A percentile compares a stretch with the other conserved stretches of the same genome.
phyloP scores from a whole-genome alignment of 2,797 vertebrate genomes.

The Diplodus sargus region DNA sequence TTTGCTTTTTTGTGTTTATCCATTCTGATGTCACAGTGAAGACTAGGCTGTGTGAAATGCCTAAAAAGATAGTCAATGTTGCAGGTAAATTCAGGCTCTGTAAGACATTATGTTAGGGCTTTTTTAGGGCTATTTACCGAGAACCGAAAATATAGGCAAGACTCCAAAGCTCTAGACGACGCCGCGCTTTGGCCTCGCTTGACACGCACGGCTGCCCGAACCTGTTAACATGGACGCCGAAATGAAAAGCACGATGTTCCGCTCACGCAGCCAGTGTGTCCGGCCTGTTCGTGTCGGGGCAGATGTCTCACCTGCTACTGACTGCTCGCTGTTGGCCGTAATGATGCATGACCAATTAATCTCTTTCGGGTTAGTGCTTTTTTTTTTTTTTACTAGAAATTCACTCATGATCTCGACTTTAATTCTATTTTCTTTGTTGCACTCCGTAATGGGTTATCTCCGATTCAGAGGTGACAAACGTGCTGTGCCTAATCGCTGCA shows the following conservation, averaged over 20 bases:
- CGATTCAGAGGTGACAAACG: neutral
- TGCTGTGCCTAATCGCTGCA: neutral
- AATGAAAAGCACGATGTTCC: too few species aligned
- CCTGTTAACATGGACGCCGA: too few species aligned
- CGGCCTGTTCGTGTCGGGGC: neutral
- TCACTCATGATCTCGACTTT: neutral
- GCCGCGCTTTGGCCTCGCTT: too few species aligned
- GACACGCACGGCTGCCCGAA: too few species aligned
- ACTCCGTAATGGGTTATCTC: neutral
- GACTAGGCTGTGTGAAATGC: neutral
- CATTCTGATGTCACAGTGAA: neutral
- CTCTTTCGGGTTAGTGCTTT: neutral
- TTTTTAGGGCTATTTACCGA: too few species aligned
- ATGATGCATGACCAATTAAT: neutral
- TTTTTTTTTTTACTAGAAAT: neutral
- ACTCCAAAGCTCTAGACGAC: too few species aligned
- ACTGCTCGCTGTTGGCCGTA: neutral
- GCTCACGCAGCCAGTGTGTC: too few species aligned
- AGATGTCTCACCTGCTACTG: neutral
- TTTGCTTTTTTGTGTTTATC: neutral
- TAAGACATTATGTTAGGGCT: neutral
- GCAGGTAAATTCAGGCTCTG: neutral
- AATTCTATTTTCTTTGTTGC: conserved; percentile 1
- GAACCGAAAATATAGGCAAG: too few species aligned
- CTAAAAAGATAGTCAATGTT: neutral